Evolutionary conservation across 2,797 vertebrate genomes (phyloP), one percentile per base, ranked within the genome.

Genomic region (Cottoperca gobio): DNA sequence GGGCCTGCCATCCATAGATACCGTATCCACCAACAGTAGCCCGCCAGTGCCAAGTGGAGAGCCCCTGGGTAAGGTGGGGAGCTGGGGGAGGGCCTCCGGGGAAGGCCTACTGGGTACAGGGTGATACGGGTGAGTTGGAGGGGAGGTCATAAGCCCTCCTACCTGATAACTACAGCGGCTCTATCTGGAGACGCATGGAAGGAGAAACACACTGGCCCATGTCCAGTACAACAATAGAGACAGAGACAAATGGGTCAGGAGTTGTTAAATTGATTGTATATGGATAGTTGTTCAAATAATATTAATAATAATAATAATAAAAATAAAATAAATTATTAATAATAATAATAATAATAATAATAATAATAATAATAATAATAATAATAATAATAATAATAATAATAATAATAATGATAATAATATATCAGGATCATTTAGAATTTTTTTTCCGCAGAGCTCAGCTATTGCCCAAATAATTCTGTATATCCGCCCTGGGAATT

Each of bases 1-100:
- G 73, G 70, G 79, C 82, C 84, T 93, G 90, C 91, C 91, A 91
- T 92, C 87, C 92, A 90, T 92, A 93, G 94, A 95, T 94, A 95
- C 92, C 52, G 91, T 95, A 93, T 95, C 93, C 92, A 94, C 89
- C 89, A 94, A 94, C 93, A 94, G 93, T 94, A 94, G 92, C 91
- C 86, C 75, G 81, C 89, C 84, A 90, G 89, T 86, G 89, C 85
- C 89, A 88, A 82, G 83, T 45, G 66, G 82, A 88, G 82, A 91
- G 87, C 90, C 92, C 85, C 90, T 53, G 39, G 85, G 89, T 88
- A 82, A 74, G 60, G 40, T 71, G 69, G 79, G 70, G 76, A 77
- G 79, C 70, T 42, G 72, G 80, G 76, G 67, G 74, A 64, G 79
- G 79, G 74, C 61, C 54, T 81, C 64, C 1, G 40, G 78, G 84